These are phyloP conservation scores for Dolichopus griseipennis DNA, from an alignment of 2,888 invertebrate species.

Conservation along the genomic window DNA sequence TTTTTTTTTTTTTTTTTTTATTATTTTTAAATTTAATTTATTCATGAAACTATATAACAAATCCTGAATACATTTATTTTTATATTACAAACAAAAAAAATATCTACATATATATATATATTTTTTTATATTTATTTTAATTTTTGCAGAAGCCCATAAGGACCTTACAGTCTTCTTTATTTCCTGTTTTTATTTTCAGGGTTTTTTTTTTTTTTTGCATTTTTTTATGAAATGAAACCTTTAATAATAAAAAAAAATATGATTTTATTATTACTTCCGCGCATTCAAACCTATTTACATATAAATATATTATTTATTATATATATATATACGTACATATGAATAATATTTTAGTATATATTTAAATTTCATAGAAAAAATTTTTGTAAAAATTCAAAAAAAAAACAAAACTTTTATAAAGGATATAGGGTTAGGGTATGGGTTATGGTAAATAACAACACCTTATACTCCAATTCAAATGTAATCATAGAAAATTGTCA, in stretches of 20 bases:
- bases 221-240: not conserved
- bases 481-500: no score
- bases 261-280: conserved; percentile 3
- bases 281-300: not conserved
- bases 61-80: not conserved
- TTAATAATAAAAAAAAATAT: not conserved
- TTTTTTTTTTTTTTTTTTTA: not conserved
- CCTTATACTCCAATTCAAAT: no score
- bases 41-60: conserved; percentile 3
- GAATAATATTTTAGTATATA: no score
- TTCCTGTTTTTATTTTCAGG: no score
- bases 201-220: not conserved
- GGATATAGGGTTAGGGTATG: no score
- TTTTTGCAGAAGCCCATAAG: not conserved
- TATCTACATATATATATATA: no score
- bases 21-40: not conserved
- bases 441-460: no score
- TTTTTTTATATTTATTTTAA: not conserved
- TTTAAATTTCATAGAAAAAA: no score
- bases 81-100: not conserved
- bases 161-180: not conserved
- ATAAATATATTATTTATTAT: no score
- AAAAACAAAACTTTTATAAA: no score
- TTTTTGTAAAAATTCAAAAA: no score
- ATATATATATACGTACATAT: no score